These are phyloP conservation scores for Torymus aiolomorphi DNA, from an alignment of 2,888 invertebrate genomes.

Conservation along the genomic window DNA sequence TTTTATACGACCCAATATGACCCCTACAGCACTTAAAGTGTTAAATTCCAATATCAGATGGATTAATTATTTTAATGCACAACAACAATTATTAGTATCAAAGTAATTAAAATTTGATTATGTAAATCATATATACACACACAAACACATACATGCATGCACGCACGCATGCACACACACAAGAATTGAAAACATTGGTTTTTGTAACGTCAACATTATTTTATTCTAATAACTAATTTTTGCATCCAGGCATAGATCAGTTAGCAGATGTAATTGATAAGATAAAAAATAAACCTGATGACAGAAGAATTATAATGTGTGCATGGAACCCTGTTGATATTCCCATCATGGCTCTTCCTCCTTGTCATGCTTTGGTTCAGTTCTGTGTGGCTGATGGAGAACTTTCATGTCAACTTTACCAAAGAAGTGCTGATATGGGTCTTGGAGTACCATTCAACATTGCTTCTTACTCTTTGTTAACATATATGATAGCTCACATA, in stretches of 20 bases:
- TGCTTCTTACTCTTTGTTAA: constrained; percentile 95
- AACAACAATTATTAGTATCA: too few relatives aligned
- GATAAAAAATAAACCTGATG: constrained; percentile 88
- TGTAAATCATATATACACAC: too few relatives aligned
- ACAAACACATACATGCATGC: too few relatives aligned
- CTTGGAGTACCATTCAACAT: constrained; percentile 99
- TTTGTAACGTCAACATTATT: too few relatives aligned
- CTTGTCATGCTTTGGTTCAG: constrained; percentile 96
- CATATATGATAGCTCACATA: constrained; percentile 96
- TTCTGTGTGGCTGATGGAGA: constrained; percentile 92
- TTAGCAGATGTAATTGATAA: constrained; percentile 87
- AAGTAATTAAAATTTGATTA: too few relatives aligned
- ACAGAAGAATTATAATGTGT: constrained; percentile 92
- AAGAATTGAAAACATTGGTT: too few relatives aligned
- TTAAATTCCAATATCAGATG: too few relatives aligned
- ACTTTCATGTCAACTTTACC: constrained; percentile 94
- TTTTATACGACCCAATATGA: too few relatives aligned
- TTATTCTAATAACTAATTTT: constrained; percentile 4
- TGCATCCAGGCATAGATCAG: constrained; percentile 89
- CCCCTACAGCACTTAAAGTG: too few relatives aligned
- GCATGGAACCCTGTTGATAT: constrained; percentile 97
- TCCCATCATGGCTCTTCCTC: constrained; percentile 95
- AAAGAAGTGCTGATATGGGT: constrained; percentile 98
- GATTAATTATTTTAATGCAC: too few relatives aligned
- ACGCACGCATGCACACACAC: too few relatives aligned